phyloP scores from a whole-genome alignment of 2,113 vertebrate species.

The Bos javanicus region DNA sequence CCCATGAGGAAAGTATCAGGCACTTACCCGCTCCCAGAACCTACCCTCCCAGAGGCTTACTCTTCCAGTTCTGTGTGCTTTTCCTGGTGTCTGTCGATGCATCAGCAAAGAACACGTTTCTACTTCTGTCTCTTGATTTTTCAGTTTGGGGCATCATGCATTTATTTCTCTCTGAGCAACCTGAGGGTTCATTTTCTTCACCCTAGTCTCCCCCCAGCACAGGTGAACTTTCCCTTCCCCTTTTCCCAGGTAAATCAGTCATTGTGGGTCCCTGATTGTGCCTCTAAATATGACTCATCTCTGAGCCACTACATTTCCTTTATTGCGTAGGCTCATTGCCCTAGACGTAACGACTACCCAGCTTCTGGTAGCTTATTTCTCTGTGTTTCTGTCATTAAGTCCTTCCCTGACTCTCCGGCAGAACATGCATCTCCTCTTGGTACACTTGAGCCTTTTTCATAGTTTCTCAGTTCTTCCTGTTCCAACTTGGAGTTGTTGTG shows the following conservation, averaged over 20 bases:
- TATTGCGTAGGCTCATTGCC: not conserved
- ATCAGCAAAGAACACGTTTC: not conserved
- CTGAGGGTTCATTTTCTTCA: not conserved
- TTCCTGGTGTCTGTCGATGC: not conserved
- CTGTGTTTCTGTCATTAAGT: not conserved
- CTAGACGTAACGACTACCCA: not conserved
- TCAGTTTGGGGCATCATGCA: not conserved
- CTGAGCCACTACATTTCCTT: not conserved
- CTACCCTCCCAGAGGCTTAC: not conserved
- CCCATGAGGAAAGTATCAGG: not conserved
- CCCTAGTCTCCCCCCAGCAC: not conserved
- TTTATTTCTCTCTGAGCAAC: not conserved
- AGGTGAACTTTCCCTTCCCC: not conserved
- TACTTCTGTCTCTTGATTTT: not conserved
- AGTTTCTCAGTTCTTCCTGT: not conserved
- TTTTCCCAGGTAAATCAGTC: not conserved
- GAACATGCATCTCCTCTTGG: not conserved
- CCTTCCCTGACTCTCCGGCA: not conserved
- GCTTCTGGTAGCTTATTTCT: not conserved
- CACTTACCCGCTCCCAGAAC: accelerated
- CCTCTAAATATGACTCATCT: not conserved
- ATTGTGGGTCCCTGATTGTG: not conserved
- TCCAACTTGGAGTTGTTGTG: not conserved
- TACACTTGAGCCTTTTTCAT: accelerated
- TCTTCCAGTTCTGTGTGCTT: not conserved